Evolutionary conservation across 23 tunicate genomes (phyloP), one percentile per base, ranked within the genome.

Genomic region (Halocynthia roretzi): DNA sequence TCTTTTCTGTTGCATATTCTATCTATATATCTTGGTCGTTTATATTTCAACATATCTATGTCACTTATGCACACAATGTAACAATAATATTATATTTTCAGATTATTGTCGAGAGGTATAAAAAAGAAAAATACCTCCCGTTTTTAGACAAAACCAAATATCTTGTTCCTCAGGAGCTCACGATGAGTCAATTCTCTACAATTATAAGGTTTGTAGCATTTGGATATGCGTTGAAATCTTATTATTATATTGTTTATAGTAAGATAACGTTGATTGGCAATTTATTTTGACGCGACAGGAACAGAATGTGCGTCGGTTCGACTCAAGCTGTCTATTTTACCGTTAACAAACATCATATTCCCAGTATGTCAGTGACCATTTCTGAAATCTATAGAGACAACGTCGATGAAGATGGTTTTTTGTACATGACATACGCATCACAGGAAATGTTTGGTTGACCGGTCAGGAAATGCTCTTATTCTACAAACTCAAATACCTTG

Each of bases 161-260:
- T 77, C 68, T 91, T 6, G 97, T 91, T n/a, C 97, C 97, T 6
- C 91, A 91, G 71, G 97, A 91, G 56, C 68, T 91, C 81, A 85
- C 80, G 9, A 71, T 91, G 83, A 72, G 86, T 53, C 91, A 91
- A 61, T 85, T 91, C 78, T 77, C 83, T 4, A 85, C 86, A 6
- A 83, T 91, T 7, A 72, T 91, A 51, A 81, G 97, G 95, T 83
- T 53, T 31, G 44, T 31, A 31, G 44, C 44, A 0, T 31, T 31
- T 4, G 4, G 44, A 31, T 31, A 31, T 31, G 44, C 44, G 1
- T 31, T 31, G 44, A 31, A 31, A 31, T 31, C 44, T 31, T 31
- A 31, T n/a, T 31, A 31, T 4, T 31, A 31, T 31, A 31, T 4
- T 31, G n/a, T n/a, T n/a, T n/a, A n/a, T n/a, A n/a, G n/a, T n/a